phyloP scores from a whole-genome alignment of 2,113 vertebrate species.

The Cochlearius cochlearius region DNA sequence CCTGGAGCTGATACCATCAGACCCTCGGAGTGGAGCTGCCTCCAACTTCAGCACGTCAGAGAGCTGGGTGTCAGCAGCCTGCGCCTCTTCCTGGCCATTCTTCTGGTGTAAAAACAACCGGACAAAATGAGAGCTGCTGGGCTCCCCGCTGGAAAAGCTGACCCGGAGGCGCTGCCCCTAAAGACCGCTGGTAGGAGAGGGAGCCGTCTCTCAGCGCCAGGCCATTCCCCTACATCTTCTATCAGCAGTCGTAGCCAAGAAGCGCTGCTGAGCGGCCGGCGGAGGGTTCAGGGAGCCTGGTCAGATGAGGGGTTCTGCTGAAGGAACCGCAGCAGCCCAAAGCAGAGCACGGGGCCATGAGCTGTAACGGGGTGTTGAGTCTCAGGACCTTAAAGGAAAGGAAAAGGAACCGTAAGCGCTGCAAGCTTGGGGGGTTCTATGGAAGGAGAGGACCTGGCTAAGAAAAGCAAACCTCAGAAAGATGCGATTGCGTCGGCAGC shows the following conservation, averaged over 20 bases:
- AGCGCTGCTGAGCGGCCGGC: neutral
- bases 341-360: neutral
- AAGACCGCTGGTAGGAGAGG: neutral
- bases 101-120: neutral
- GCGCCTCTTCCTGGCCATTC: neutral
- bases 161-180: neutral
- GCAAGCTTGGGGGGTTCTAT: neutral
- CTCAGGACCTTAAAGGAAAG: neutral
- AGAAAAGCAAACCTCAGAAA: neutral
- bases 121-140: neutral
- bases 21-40: constrained; percentile 13
- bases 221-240: neutral
- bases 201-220: neutral
- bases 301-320: neutral
- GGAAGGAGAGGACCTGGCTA: neutral
- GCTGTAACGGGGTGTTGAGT: accelerated
- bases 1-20: constrained; percentile 35
- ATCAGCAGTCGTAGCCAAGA: neutral
- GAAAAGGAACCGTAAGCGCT: neutral
- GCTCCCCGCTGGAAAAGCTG: neutral
- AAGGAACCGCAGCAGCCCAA: neutral
- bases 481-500: neutral
- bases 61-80: constrained; percentile 8
- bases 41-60: constrained; percentile 15
- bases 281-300: neutral